phyloP scores from a whole-genome alignment of 92 coral and sea anemone genomes.

The Umimayanthus chanpuru region DNA sequence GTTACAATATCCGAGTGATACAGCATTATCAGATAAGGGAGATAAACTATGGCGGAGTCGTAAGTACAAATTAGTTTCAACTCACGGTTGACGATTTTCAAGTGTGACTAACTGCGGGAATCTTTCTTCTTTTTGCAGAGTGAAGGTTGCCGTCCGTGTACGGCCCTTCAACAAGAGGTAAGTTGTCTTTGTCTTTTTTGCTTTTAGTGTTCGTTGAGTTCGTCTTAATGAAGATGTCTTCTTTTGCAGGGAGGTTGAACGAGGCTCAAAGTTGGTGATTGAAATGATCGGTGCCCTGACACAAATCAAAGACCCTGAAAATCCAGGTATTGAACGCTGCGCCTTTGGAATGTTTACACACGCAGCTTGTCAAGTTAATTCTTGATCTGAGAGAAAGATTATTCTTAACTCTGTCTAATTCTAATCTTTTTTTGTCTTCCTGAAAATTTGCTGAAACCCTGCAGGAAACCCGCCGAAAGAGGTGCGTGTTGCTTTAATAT shows the following conservation, averaged over 20 bases:
- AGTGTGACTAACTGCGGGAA: neutral
- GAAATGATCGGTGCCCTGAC: slow-evolving; percentile 93
- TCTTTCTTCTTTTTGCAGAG: slow-evolving; percentile 61
- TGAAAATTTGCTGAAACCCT: slow-evolving; percentile 25
- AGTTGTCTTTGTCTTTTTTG: slow-evolving; percentile 10
- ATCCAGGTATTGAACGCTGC: slow-evolving; percentile 71
- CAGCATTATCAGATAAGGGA: neutral
- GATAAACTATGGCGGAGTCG: slow-evolving; percentile 74
- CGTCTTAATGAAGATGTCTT: neutral
- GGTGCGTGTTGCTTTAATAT: slow-evolving; percentile 62
- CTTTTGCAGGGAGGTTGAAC: slow-evolving; percentile 82
- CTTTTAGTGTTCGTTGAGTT: neutral
- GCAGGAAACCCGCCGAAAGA: slow-evolving; percentile 93
- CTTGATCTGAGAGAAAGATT: neutral
- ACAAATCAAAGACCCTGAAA: slow-evolving; percentile 88
- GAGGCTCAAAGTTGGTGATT: slow-evolving; percentile 81
- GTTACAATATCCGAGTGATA: neutral
- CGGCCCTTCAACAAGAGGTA: slow-evolving; percentile 99
- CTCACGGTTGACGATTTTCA: neutral
- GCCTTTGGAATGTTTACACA: slow-evolving; percentile 86
- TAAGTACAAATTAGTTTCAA: slow-evolving; percentile 58
- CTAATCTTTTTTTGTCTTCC: slow-evolving; percentile 6
- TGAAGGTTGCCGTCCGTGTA: slow-evolving; percentile 98
- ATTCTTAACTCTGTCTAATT: slow-evolving; percentile 4
- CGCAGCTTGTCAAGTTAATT: slow-evolving; percentile 4